Evolutionary conservation across 2,888 invertebrate species (phyloP).

Genomic region (Hypsopygia costalis): DNA sequence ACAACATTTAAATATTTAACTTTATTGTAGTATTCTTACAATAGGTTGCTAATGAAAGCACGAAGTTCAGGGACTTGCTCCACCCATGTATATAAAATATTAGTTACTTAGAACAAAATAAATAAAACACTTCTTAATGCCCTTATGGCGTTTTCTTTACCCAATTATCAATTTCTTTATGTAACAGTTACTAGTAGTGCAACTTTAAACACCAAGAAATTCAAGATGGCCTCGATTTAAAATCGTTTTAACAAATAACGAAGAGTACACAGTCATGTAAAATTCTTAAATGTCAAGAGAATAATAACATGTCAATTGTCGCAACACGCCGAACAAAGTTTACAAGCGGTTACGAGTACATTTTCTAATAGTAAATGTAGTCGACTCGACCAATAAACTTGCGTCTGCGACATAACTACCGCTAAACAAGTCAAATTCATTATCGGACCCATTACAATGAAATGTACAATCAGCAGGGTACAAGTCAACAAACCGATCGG

Average conservation of each 20-base stretch:
- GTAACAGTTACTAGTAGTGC: constrained; percentile 60
- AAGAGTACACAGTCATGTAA: constrained; percentile 13
- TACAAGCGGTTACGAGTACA: constrained; percentile 21
- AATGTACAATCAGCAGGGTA: constrained; percentile 66
- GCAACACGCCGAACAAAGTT: constrained; percentile 6
- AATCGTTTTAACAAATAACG: constrained; percentile 45
- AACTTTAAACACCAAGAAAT: constrained; percentile 72
- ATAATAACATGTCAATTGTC: constrained; percentile 8
- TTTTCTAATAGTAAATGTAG: constrained; percentile 24
- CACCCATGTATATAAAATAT: constrained; percentile 70
- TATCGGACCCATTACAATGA: constrained; percentile 69
- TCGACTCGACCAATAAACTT: constrained; percentile 15
- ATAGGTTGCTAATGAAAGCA: constrained; percentile 69
- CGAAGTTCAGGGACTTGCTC: constrained; percentile 61
- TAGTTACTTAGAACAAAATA: constrained; percentile 76
- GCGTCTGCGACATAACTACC: constrained; percentile 4
- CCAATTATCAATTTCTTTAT: constrained; percentile 68
- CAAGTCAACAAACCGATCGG: constrained; percentile 56
- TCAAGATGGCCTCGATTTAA: constrained; percentile 75
- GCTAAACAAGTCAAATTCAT: constrained; percentile 16
- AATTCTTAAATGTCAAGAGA: not conserved
- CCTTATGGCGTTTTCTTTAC: constrained; percentile 58
- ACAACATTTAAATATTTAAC: constrained; percentile 39
- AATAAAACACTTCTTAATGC: constrained; percentile 73
- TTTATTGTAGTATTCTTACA: constrained; percentile 67